Evolutionary conservation across 2,113 vertebrate species (phyloP), one percentile per base, ranked within the genome.

Genomic region (Piprites chloris): DNA sequence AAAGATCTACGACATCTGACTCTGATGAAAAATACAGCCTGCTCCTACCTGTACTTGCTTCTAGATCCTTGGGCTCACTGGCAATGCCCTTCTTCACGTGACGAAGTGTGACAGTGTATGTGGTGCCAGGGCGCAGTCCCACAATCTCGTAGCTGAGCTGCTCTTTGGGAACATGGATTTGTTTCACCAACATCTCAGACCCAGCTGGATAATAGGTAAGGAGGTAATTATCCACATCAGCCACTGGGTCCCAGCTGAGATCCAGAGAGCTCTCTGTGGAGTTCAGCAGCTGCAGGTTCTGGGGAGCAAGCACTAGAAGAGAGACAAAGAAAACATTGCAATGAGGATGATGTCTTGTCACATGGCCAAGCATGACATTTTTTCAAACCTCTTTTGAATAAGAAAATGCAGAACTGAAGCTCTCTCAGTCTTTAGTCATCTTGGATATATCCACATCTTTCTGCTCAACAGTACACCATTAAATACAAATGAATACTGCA

Each of bases 181-280:
- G 89, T 92, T 98, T 92, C 74, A 90, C 73, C 11, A 94, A 62
- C 9, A 61, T 82, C 80, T 98, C 95, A 22, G 96, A 75, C 15
- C 95, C 97, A 90, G 98, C 90, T 3, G 98, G 98, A 78, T 98
- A 97, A 96, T 98, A 98, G 78, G 95, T 98, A 77, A 99, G 87
- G 67, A 99, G 75, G 59, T 99, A 99, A 97, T 98, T 97, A 77
- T 99, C 98, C 27, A 98, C 98, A 35, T 98, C 97, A 10, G 50
- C 81, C 78, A 98, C 89, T 4, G 97, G 95, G 92, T 98, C 98
- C 98, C 99, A 99, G 88, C 98, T 97, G 69, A 99, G 97, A 93
- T 98, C 90, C 89, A 99, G 95, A 28, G 98, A 99, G 20, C 95
- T 93, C 71, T 99, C 99, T 0, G 98, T 98, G 90, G 97, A 95